Evolutionary conservation across 2,113 vertebrate genomes (phyloP).

Genomic region (Gavialis gangeticus): DNA sequence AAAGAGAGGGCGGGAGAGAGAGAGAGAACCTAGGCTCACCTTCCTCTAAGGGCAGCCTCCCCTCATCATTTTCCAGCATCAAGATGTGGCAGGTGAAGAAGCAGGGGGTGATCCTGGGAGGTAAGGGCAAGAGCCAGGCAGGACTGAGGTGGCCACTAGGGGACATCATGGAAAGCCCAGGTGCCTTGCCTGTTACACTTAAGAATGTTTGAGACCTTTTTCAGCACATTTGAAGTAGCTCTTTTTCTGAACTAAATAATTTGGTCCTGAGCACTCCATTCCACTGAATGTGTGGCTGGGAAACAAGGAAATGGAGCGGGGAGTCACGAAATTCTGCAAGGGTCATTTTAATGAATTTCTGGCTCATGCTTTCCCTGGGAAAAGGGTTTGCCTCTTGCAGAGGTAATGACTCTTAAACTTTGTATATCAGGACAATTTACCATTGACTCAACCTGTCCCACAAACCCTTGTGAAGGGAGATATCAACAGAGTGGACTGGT

Average conservation of each 20-base stretch:
- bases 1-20: too few relatives aligned
- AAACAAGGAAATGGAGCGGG: neutral
- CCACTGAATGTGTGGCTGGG: neutral
- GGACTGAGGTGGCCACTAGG: too few relatives aligned
- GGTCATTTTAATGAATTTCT: neutral
- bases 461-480: neutral
- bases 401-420: neutral
- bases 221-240: neutral
- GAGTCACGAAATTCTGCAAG: neutral
- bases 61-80: too few relatives aligned
- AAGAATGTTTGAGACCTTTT: slow-evolving; percentile 2
- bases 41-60: too few relatives aligned
- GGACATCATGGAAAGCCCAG: too few relatives aligned
- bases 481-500: neutral
- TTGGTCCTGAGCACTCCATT: neutral
- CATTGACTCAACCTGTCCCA: neutral
- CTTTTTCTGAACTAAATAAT: slow-evolving; percentile 14
- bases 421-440: neutral
- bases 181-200: neutral
- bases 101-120: too few relatives aligned
- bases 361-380: neutral
- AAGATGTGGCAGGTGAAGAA: too few relatives aligned
- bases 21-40: too few relatives aligned
- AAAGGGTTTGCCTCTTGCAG: neutral
- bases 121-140: too few relatives aligned